These are phyloP conservation scores for Halcyon malimbica DNA, from an alignment of 2,113 vertebrate species.

Conservation along the genomic window DNA sequence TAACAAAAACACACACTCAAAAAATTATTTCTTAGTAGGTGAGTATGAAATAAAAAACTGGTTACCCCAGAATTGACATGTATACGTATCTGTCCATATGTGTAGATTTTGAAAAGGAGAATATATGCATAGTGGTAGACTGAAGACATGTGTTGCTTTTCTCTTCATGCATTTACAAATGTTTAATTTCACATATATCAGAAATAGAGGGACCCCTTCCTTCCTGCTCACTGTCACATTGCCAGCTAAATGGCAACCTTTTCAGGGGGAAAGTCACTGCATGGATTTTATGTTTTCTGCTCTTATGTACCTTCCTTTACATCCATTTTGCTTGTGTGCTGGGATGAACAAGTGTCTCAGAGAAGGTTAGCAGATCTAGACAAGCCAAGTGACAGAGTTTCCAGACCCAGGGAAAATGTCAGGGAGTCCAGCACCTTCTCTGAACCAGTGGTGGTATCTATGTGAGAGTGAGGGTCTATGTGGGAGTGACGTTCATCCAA, in stretches of 20 bases:
- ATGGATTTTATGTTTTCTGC: not conserved
- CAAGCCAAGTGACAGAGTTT: not conserved
- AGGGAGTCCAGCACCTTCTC: not conserved
- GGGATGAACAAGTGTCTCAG: not conserved
- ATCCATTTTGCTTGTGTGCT: not conserved
- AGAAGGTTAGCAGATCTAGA: not conserved
- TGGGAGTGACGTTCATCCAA: not conserved
- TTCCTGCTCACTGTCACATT: not conserved
- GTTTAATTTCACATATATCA: not conserved
- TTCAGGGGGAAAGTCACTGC: accelerated
- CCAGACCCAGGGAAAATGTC: not conserved
- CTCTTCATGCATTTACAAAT: not conserved
- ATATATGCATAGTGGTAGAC: too few species aligned
- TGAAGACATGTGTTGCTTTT: not conserved
- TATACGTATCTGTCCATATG: not conserved
- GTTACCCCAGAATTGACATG: not conserved
- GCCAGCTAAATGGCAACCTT: not conserved
- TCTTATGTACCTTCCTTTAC: not conserved
- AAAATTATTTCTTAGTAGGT: not conserved
- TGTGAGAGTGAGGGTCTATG: too few species aligned
- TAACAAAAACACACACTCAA: not conserved
- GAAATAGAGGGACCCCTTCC: not conserved
- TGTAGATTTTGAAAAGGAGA: not conserved
- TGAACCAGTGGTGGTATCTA: not conserved
- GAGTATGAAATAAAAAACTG: not conserved